phyloP scores from a whole-genome alignment of 1,140 invertebrate genomes.

The Spodoptera frugiperda region DNA sequence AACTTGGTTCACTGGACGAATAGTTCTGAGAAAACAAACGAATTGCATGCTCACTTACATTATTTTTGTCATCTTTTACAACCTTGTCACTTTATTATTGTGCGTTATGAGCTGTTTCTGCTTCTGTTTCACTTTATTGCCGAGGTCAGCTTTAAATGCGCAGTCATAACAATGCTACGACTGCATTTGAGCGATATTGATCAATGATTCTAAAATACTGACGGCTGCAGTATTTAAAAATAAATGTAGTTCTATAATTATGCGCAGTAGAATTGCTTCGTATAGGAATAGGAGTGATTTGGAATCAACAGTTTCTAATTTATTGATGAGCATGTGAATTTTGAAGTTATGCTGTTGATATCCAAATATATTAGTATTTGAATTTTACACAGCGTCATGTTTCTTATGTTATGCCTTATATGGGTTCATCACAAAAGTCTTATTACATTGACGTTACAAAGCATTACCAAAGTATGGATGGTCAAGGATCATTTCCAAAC shows the following conservation, averaged over 20 bases:
- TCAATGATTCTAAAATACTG: background rate
- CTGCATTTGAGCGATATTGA: background rate
- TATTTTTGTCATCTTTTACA: constrained; percentile 20
- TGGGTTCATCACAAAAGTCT: constrained; percentile 16
- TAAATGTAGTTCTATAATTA: background rate
- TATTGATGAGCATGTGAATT: too few relatives aligned
- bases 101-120: constrained; percentile 5
- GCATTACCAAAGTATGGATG: constrained; percentile 17
- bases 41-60: constrained; percentile 23
- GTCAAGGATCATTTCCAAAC: constrained; percentile 33
- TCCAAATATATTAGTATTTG: too few relatives aligned
- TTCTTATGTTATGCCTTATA: constrained; percentile 10
- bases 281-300: too few relatives aligned
- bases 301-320: too few relatives aligned
- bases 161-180: constrained; percentile 12
- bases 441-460: constrained; percentile 31
- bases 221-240: background rate
- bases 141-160: constrained; percentile 9
- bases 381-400: too few relatives aligned
- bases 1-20: background rate
- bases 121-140: constrained; percentile 19
- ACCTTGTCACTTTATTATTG: constrained; percentile 30
- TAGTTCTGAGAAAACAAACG: constrained; percentile 2
- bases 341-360: too few relatives aligned
- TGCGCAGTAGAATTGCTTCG: too few relatives aligned